These are phyloP conservation scores for Pocota personata DNA, from an alignment of 2,888 invertebrate genomes.

Conservation along the genomic window DNA sequence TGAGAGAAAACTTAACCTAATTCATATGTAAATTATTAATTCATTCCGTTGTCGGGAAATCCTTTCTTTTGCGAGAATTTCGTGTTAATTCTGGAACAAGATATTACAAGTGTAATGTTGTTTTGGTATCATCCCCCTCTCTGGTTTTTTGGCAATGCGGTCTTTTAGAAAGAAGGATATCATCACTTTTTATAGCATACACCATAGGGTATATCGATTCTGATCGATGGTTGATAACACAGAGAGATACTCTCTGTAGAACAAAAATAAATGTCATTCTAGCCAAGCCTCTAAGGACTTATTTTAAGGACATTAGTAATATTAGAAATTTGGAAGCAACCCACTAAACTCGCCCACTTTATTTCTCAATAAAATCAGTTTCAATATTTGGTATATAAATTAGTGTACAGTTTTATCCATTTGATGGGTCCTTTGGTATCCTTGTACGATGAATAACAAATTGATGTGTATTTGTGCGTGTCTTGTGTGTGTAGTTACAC, in stretches of 20 bases:
- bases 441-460: not conserved
- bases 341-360: not conserved
- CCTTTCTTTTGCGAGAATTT: not conserved
- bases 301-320: not conserved
- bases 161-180: not conserved
- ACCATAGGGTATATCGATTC: not conserved
- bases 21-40: conserved; percentile 48
- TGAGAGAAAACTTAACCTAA: conserved; percentile 51
- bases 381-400: not conserved
- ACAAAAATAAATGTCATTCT: too few relatives aligned
- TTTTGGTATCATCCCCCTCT: not conserved
- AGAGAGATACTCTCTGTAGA: not conserved
- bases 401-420: not conserved
- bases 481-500: not conserved
- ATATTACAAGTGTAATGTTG: not conserved
- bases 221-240: not conserved
- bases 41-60: conserved; percentile 11
- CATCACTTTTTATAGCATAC: not conserved
- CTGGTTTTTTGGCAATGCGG: not conserved
- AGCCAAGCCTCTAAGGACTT: too few relatives aligned
- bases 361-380: not conserved
- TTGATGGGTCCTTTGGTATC: not conserved
- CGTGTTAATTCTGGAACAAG: not conserved
- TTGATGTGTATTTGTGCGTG: not conserved
- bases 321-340: not conserved